Conservation (phyloP, 2,888 invertebrate genomes). For the Aproaerema taeniolella region DNA sequence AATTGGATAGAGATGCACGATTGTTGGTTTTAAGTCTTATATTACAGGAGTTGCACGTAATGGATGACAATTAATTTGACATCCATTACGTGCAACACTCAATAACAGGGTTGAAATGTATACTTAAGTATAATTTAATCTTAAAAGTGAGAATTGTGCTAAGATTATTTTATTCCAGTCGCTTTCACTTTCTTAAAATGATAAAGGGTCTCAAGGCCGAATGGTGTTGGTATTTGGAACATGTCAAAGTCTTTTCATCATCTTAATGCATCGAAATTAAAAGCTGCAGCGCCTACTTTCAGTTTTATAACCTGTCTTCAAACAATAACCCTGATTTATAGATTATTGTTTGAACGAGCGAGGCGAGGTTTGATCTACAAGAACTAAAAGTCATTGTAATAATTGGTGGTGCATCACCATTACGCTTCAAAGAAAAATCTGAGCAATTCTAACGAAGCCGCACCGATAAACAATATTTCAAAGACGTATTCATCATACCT, state of each 20-base stretch:
- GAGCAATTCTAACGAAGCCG: too few relatives aligned
- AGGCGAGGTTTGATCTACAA: constrained; percentile 11
- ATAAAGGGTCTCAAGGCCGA: constrained; percentile 61
- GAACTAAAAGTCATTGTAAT: constrained; percentile 16
- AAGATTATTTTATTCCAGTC: constrained; percentile 24
- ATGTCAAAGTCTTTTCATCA: constrained; percentile 16
- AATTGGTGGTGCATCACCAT: constrained; percentile 6
- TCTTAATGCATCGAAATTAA: constrained; percentile 12
- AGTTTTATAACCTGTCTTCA: constrained; percentile 7
- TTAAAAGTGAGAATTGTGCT: constrained; percentile 37
- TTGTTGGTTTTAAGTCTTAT: constrained; percentile 12
- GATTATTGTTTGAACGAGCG: too few relatives aligned
- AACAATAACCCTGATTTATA: constrained; percentile 12
- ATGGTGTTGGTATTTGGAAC: constrained; percentile 33
- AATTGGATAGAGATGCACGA: constrained; percentile 4
- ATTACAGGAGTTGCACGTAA: constrained; percentile 11
- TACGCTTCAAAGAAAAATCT: too few relatives aligned
- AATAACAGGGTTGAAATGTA: constrained; percentile 31
- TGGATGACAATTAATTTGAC: constrained; percentile 30
- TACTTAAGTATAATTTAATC: constrained; percentile 32
- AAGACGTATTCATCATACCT: constrained; percentile 8
- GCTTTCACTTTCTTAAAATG: constrained; percentile 61
- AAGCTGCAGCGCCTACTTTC: constrained; percentile 8
- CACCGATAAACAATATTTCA: too few relatives aligned
- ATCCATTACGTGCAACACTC: constrained; percentile 33